A percentile compares a stretch with the other conserved stretches of the same genome.
These are phyloP conservation scores for Cyclophora albipunctata DNA, from an alignment of 2,888 invertebrate species.

Conservation along the genomic window DNA sequence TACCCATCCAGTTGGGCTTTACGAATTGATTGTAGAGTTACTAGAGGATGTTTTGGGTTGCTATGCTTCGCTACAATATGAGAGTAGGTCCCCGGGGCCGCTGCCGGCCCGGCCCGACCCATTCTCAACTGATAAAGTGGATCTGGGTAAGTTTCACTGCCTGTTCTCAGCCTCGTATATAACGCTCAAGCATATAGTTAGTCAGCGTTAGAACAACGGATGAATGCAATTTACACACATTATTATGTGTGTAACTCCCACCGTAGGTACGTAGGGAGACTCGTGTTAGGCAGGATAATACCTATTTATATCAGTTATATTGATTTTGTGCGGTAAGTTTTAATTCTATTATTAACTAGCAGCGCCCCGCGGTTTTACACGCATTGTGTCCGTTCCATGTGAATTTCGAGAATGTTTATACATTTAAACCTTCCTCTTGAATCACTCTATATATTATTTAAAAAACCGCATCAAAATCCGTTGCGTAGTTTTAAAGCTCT, in stretches of 20 bases:
- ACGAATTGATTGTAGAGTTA: constrained; percentile 71
- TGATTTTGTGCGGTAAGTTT: too few species aligned
- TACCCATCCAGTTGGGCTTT: constrained; percentile 76
- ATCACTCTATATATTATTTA: too few species aligned
- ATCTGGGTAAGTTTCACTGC: constrained; percentile 66
- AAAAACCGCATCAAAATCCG: too few species aligned
- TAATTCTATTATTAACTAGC: too few species aligned
- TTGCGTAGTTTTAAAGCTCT: too few species aligned
- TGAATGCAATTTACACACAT: constrained; percentile 15
- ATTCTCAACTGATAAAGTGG: constrained; percentile 67
- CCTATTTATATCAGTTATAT: too few species aligned
- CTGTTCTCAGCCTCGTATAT: background rate
- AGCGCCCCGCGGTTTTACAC: too few species aligned
- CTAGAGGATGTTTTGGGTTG: constrained; percentile 69
- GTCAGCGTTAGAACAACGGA: constrained; percentile 12
- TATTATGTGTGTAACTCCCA: background rate
- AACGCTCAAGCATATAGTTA: constrained; percentile 1
- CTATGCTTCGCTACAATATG: constrained; percentile 72
- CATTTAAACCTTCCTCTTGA: too few species aligned
- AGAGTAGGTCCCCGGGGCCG: constrained; percentile 74
- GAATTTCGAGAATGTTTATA: too few species aligned
- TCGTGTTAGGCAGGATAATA: background rate
- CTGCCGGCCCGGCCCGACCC: constrained; percentile 69
- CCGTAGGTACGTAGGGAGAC: background rate
- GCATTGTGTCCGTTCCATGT: too few species aligned